Conservation (phyloP, 2,797 vertebrate species). For the Sciaenops ocellatus region DNA sequence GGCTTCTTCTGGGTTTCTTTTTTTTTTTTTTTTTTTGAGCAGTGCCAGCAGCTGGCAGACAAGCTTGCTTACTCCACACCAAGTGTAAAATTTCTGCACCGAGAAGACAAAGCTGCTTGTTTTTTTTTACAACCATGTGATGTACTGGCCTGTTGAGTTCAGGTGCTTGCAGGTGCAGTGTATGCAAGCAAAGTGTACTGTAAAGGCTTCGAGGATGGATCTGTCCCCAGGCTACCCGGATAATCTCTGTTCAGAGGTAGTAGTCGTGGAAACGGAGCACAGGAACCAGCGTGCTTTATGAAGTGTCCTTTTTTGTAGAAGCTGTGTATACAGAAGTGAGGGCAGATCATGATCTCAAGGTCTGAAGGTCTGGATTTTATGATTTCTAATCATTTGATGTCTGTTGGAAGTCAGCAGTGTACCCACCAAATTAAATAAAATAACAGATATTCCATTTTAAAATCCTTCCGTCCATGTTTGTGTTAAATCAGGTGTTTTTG, state of each 20-base stretch:
- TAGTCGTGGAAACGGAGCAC: conserved; percentile 45
- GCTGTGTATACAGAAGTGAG: not conserved
- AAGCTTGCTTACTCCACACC: conserved; percentile 16
- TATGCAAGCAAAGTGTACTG: not conserved
- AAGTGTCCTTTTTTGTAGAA: conserved; percentile 1
- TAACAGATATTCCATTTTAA: not conserved
- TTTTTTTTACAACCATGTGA: conserved; percentile 18
- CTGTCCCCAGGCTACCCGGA: not conserved
- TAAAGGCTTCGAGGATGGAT: conserved; percentile 20
- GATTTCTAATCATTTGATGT: not conserved
- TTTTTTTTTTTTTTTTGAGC: conserved; percentile 6
- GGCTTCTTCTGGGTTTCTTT: not conserved
- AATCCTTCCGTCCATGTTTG: not conserved
- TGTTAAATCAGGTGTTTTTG: not conserved
- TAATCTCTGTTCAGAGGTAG: conserved; percentile 33
- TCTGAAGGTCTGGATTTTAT: not conserved
- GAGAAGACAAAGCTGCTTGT: conserved; percentile 13
- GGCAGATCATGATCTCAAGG: not conserved
- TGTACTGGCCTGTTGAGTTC: conserved; percentile 19
- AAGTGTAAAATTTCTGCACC: conserved; percentile 19
- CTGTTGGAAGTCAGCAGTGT: not conserved
- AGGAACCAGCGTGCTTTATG: conserved; percentile 5
- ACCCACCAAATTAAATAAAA: not conserved
- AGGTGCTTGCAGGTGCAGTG: conserved; percentile 35
- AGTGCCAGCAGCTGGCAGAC: conserved; percentile 24